Evolutionary conservation across 2,113 vertebrate genomes (phyloP), one percentile per base, ranked within the genome.

Genomic region (Bungarus multicinctus): DNA sequence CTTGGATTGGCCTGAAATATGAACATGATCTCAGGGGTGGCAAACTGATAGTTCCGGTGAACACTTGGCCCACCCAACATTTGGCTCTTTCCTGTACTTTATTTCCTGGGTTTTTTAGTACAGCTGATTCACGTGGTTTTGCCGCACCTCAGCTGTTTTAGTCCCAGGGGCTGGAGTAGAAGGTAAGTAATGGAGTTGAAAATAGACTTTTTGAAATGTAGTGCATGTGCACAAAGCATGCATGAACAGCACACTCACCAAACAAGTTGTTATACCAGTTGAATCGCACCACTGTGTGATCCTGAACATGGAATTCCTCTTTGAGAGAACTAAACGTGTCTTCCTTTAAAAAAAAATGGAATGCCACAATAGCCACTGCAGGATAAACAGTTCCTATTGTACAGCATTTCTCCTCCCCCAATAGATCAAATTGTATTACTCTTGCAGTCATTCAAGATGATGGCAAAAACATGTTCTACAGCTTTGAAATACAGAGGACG

Each of bases 401-500:
- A 23, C 18, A 64, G n/a, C 30, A n/a, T 22, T 8, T 90, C 18
- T 3, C 18, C 6, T 27, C 53, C 23, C 39, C 50, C 69, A 54
- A 8, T 81, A 22, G 47, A 54, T 30, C n/a, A 50, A 34, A 58
- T 9, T n/a, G 54, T 87, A 93, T 27, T 7, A 9, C 89, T 90
- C 88, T 52, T 81, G n/a, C 69, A 20, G 34, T 89, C 47, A 60
- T 5, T 4, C 9, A 85, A 0, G 0, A 10, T n/a, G 1, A 57
- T 55, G 89, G 4, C 50, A 9, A 10, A 90, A 93, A 50, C 30
- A 45, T 81, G 2, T 87, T 91, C 50, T 94, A 57, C 27, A 93
- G 7, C n/a, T 91, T 93, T 87, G 93, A 95, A 91, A 34, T 27
- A 86, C 14, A 53, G 6, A 89, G 91, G 92, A 94, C 1, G 43